A percentile compares a stretch with the other conserved stretches of the same genome.
phyloP scores from a whole-genome alignment of 2,888 invertebrate genomes.

The Lamellibrachia satsuma region DNA sequence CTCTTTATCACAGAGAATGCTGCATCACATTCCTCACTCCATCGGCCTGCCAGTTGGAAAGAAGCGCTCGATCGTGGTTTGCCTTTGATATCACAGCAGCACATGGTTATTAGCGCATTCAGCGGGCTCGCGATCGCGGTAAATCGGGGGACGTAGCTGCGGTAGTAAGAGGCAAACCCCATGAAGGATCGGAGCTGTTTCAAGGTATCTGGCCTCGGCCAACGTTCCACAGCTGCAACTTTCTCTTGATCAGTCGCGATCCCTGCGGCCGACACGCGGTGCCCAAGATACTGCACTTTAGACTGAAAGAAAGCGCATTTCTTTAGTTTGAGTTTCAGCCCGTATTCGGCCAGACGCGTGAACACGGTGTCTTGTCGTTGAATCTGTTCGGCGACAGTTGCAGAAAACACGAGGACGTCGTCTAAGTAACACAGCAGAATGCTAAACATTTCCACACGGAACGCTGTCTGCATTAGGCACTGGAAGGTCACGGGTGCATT shows the following conservation, averaged over 20 bases:
- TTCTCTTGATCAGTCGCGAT: constrained; percentile 30
- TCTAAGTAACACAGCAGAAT: too few species aligned
- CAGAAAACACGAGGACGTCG: too few species aligned
- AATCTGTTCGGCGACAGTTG: too few species aligned
- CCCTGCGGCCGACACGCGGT: constrained; percentile 34
- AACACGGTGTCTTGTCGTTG: constrained; percentile 27
- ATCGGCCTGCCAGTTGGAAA: neutral
- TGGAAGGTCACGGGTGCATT: too few species aligned
- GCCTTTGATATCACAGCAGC: too few species aligned
- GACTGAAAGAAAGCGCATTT: constrained; percentile 39
- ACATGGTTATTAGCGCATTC: constrained; percentile 13
- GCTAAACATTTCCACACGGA: too few species aligned
- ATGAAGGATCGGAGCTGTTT: constrained; percentile 38
- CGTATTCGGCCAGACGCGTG: constrained; percentile 28
- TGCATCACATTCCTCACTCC: neutral
- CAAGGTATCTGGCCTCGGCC: neutral
- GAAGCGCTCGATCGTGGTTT: too few species aligned
- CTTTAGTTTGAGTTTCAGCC: constrained; percentile 37
- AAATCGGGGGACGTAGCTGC: constrained; percentile 41
- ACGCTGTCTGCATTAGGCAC: too few species aligned
- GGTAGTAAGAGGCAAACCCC: constrained; percentile 42
- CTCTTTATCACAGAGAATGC: neutral
- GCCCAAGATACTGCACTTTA: constrained; percentile 37
- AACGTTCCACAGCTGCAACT: constrained; percentile 18
- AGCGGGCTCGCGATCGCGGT: constrained; percentile 41